phyloP scores from a whole-genome alignment of 1,140 invertebrate genomes.

The Sycophila sp. region DNA sequence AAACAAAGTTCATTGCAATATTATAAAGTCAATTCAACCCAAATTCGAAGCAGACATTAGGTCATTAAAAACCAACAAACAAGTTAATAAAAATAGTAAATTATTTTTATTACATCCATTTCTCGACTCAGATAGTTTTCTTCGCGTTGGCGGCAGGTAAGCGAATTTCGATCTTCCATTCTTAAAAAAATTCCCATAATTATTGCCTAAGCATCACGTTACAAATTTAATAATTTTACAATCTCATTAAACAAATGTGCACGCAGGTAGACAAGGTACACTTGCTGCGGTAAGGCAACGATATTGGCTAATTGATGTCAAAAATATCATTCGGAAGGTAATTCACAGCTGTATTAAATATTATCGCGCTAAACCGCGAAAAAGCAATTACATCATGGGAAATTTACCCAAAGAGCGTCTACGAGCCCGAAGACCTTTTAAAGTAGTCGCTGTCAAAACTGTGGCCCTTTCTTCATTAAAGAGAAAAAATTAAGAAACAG shows the following conservation, averaged over 20 bases:
- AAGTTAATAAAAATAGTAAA: not conserved
- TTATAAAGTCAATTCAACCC: not conserved
- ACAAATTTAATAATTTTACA: not conserved
- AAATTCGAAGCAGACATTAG: too few species aligned
- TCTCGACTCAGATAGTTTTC: not conserved
- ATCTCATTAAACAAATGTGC: too few species aligned
- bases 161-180: not conserved
- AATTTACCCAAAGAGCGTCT: not conserved
- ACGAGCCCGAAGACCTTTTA: not conserved
- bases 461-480: not conserved
- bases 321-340: not conserved
- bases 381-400: not conserved
- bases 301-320: not conserved
- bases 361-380: not conserved
- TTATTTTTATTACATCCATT: not conserved
- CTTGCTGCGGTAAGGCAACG: too few species aligned
- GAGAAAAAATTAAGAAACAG: not conserved
- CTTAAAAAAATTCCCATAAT: not conserved
- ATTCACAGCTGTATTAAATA: not conserved
- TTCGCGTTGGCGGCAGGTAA: not conserved
- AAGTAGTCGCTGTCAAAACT: not conserved
- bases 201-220: not conserved
- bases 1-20: not conserved
- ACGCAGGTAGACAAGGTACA: too few species aligned
- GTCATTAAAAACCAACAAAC: too few species aligned